Evolutionary conservation across 2,797 vertebrate genomes (phyloP).

Genomic region (Sebastolobus alascanus): DNA sequence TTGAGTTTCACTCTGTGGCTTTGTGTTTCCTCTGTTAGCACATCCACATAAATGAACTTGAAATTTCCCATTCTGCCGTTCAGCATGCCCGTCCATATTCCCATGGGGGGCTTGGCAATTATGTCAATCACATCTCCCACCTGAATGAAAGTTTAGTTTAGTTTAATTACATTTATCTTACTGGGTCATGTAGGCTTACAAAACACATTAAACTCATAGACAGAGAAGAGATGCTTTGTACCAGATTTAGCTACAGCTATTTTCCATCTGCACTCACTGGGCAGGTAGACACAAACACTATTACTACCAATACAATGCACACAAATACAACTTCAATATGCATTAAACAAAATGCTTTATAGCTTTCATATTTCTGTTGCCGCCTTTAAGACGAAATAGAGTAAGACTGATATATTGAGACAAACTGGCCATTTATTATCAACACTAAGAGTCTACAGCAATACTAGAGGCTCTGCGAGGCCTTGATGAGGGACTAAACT

Average conservation of each 20-base stretch:
- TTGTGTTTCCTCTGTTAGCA: slow-evolving; percentile 87
- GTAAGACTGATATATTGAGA: background rate
- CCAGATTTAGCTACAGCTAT: background rate
- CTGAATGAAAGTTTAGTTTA: slow-evolving; percentile 72
- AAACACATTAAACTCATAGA: background rate
- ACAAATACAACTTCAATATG: background rate
- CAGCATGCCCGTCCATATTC: slow-evolving; percentile 95
- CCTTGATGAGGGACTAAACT: too few relatives aligned
- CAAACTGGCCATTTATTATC: background rate
- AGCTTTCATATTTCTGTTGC: background rate
- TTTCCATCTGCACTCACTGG: background rate
- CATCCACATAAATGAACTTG: slow-evolving; percentile 97
- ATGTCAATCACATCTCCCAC: slow-evolving; percentile 95
- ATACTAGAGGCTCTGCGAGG: too few relatives aligned
- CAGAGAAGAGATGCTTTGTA: background rate
- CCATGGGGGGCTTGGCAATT: slow-evolving; percentile 93
- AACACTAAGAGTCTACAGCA: background rate
- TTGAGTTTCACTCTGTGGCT: slow-evolving; percentile 76
- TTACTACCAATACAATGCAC: background rate
- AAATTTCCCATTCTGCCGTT: slow-evolving; percentile 93
- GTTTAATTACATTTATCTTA: background rate
- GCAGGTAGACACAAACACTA: background rate
- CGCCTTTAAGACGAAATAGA: background rate
- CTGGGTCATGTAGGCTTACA: background rate
- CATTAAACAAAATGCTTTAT: background rate